Percentiles rank a stretch among this genome's conserved stretches.
These are phyloP conservation scores for Zoanthus sansibaricus DNA, from an alignment of 92 coral and sea anemone genomes.

Conservation along the genomic window DNA sequence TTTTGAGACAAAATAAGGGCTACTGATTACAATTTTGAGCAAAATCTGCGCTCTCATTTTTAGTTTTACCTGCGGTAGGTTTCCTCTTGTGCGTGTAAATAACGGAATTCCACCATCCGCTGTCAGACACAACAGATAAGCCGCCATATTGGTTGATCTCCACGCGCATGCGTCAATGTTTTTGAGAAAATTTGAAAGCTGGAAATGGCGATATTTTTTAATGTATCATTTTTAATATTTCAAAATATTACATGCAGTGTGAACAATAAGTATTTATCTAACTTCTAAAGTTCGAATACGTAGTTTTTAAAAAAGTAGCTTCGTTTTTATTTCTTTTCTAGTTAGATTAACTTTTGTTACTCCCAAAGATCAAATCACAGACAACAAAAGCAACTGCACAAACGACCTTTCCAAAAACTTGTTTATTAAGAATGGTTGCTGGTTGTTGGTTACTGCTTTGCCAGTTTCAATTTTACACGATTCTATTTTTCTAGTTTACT, in stretches of 20 bases:
- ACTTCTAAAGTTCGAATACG: not conserved
- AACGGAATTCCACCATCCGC: constrained; percentile 98
- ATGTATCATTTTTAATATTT: not conserved
- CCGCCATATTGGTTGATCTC: constrained; percentile 98
- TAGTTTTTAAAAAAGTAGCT: too few species aligned
- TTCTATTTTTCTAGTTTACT: too few species aligned
- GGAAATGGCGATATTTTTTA: not conserved
- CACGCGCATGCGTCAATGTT: constrained; percentile 99
- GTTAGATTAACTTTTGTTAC: too few species aligned
- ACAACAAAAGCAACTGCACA: too few species aligned
- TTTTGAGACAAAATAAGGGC: not conserved
- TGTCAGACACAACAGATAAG: constrained; percentile 96
- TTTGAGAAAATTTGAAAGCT: constrained; percentile 69
- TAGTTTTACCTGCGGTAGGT: constrained; percentile 90
- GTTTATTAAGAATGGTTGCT: too few species aligned
- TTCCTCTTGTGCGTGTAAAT: constrained; percentile 95
- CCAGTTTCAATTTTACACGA: too few species aligned
- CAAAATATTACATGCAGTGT: not conserved
- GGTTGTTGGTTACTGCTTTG: too few species aligned
- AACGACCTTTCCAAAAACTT: too few species aligned
- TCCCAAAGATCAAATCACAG: too few species aligned
- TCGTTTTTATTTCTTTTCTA: too few species aligned
- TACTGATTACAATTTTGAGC: not conserved
- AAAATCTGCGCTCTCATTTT: not conserved
- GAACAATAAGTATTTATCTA: not conserved